Evolutionary conservation across 2,888 invertebrate genomes (phyloP).

Genomic region (Cloeon dipterum): DNA sequence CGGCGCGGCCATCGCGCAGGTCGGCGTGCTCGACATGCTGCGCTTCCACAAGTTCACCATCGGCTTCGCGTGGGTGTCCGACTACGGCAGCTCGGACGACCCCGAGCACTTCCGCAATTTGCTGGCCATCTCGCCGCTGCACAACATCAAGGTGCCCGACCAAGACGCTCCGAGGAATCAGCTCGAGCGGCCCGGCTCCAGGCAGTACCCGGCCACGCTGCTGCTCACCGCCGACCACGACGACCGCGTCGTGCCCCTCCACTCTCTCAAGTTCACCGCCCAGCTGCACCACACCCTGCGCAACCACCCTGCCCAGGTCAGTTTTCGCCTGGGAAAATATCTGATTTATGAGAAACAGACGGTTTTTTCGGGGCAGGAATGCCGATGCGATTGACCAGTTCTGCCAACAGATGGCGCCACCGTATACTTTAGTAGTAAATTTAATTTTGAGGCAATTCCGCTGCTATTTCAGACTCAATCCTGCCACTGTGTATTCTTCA

Average conservation of each 20-base stretch:
- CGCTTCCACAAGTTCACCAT: slow-evolving; percentile 96
- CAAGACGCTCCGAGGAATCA: slow-evolving; percentile 9
- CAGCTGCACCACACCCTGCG: slow-evolving; percentile 59
- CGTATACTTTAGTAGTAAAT: too few species aligned
- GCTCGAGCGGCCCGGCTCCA: background rate
- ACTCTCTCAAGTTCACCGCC: slow-evolving; percentile 88
- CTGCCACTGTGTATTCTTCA: too few species aligned
- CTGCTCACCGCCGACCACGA: slow-evolving; percentile 95
- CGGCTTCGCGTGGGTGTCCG: slow-evolving; percentile 89
- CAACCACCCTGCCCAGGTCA: slow-evolving; percentile 27
- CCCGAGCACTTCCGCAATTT: slow-evolving; percentile 67
- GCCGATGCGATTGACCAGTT: too few species aligned
- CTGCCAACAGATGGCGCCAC: too few species aligned
- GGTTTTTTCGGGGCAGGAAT: too few species aligned
- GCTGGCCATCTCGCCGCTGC: slow-evolving; percentile 75
- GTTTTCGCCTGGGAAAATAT: too few species aligned
- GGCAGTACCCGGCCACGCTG: slow-evolving; percentile 74
- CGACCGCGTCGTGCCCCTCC: slow-evolving; percentile 92
- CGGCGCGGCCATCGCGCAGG: slow-evolving; percentile 81
- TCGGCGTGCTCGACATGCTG: slow-evolving; percentile 96
- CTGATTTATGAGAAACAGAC: too few species aligned
- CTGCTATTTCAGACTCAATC: too few species aligned
- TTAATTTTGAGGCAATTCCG: too few species aligned
- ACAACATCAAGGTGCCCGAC: slow-evolving; percentile 55
- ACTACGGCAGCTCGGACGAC: slow-evolving; percentile 82